Evolutionary conservation across 2,113 vertebrate species (phyloP).

Genomic region (Mormoops blainvillei): DNA sequence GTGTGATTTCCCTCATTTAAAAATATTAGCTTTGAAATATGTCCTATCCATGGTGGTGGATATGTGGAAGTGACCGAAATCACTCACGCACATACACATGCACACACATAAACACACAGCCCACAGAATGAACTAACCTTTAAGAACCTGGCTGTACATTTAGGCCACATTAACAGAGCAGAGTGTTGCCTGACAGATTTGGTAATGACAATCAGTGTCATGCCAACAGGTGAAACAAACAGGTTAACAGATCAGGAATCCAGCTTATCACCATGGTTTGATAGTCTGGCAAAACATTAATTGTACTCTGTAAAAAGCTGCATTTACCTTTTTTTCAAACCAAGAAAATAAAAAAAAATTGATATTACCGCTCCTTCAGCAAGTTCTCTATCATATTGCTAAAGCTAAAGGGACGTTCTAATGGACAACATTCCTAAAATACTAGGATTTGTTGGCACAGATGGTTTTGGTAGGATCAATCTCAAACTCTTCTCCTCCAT

Average conservation of each 20-base stretch:
- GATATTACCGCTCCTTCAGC: background rate
- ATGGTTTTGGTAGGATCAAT: slow-evolving; percentile 54
- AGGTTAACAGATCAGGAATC: background rate
- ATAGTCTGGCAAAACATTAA: background rate
- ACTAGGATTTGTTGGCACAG: background rate
- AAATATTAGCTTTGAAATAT: background rate
- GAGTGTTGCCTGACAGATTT: background rate
- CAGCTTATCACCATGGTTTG: background rate
- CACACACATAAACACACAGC: background rate
- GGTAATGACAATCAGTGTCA: background rate
- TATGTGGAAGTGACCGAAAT: background rate
- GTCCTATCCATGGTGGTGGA: background rate
- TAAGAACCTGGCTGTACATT: background rate
- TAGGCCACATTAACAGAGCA: background rate
- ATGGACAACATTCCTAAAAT: slow-evolving; percentile 35
- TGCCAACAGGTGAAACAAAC: background rate
- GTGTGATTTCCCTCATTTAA: background rate
- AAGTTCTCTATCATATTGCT: background rate
- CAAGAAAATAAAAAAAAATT: background rate
- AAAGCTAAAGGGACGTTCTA: background rate
- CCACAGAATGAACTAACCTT: background rate
- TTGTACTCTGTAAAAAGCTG: background rate
- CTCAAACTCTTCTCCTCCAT: slow-evolving; percentile 70
- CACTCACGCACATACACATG: background rate
- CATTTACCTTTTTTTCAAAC: background rate